These are phyloP conservation scores for Invenusta paracnida DNA, from an alignment of 2,888 invertebrate species.

Conservation along the genomic window DNA sequence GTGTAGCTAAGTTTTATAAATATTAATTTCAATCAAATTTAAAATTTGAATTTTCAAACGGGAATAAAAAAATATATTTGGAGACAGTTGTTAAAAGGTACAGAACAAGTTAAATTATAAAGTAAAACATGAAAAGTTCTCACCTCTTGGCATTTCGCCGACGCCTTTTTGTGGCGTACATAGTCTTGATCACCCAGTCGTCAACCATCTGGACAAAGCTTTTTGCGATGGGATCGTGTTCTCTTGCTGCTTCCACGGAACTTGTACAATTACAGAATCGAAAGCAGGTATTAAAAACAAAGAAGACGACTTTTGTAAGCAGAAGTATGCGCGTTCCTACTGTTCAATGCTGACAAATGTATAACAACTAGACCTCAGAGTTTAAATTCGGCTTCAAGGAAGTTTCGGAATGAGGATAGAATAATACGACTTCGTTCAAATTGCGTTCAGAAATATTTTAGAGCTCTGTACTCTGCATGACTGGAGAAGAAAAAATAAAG, in stretches of 20 bases:
- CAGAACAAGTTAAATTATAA: too few relatives aligned
- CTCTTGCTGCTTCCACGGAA: background rate
- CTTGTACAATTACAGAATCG: background rate
- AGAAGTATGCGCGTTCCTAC: too few relatives aligned
- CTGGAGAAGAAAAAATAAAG: background rate
- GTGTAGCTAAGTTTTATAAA: too few relatives aligned
- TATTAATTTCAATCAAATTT: too few relatives aligned
- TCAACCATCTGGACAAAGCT: conserved; percentile 49
- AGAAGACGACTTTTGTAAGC: background rate
- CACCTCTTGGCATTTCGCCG: conserved; percentile 60
- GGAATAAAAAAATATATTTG: too few relatives aligned
- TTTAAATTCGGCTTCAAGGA: background rate
- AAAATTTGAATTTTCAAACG: too few relatives aligned
- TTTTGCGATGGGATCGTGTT: background rate
- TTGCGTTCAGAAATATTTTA: too few relatives aligned
- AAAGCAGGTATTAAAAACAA: background rate
- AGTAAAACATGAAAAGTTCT: too few relatives aligned
- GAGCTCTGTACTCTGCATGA: background rate
- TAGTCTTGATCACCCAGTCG: conserved; percentile 65
- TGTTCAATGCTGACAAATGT: background rate
- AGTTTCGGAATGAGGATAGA: background rate
- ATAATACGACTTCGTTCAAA: too few relatives aligned
- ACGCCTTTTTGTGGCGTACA: conserved; percentile 90
- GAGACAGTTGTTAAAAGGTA: too few relatives aligned
- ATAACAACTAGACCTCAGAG: background rate